Percentiles rank a stretch among this genome's conserved stretches.
Evolutionary conservation across 2,797 vertebrate species (phyloP).

Genomic region (Phyllotis vaccarum): DNA sequence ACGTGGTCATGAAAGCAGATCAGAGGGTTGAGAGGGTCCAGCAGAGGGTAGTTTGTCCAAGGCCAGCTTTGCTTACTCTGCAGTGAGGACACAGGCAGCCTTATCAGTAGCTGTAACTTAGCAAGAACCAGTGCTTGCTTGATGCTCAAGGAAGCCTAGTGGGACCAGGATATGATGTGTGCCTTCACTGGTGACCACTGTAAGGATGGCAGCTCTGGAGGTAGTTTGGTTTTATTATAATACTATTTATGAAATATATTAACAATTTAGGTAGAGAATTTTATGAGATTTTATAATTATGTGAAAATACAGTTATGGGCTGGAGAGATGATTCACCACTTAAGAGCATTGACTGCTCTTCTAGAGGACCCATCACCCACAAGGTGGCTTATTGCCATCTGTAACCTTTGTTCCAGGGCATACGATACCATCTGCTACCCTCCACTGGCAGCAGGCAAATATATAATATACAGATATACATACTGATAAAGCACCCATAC

Average conservation of each 20-base stretch:
- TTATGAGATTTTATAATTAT: background rate
- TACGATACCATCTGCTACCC: background rate
- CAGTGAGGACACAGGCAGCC: background rate
- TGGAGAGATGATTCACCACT: background rate
- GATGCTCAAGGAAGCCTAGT: background rate
- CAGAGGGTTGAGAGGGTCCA: background rate
- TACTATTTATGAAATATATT: conserved; percentile 8
- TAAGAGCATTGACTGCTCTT: background rate
- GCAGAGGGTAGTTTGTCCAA: background rate
- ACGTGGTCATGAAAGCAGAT: background rate
- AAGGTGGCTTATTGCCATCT: background rate
- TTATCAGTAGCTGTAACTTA: background rate
- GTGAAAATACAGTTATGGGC: background rate
- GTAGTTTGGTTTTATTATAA: conserved; percentile 9
- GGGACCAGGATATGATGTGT: background rate
- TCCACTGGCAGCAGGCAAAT: background rate
- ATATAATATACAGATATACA: background rate
- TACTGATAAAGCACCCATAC: background rate
- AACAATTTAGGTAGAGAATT: background rate
- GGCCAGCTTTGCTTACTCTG: background rate
- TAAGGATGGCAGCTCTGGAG: background rate
- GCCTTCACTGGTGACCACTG: background rate
- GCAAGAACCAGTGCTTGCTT: background rate
- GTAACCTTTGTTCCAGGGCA: background rate
- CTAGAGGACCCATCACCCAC: background rate